Percentiles rank a stretch among this genome's conserved stretches.
Conservation (phyloP, 2,113 vertebrate genomes). For the Thymallus thymallus region DNA sequence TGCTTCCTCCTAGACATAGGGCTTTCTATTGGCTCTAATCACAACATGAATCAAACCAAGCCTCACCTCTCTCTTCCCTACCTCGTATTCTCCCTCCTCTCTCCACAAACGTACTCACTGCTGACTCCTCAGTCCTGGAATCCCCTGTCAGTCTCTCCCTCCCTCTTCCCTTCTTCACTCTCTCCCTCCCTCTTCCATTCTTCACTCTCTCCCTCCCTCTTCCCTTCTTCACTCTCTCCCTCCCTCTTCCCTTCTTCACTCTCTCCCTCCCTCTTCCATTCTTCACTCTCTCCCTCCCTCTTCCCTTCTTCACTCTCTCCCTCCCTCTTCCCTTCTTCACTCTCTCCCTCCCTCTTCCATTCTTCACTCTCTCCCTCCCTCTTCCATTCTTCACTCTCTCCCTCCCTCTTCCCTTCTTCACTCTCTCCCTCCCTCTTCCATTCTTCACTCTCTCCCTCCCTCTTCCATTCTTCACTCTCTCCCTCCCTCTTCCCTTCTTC, state of each 20-base stretch:
- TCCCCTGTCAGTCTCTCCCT: slow-evolving; percentile 24
- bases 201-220: slow-evolving; percentile 12
- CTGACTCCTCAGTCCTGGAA: neutral
- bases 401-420: too few relatives aligned
- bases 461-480: slow-evolving; percentile 16
- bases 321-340: slow-evolving; percentile 2
- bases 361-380: too few relatives aligned
- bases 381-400: too few relatives aligned
- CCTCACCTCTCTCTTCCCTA: slow-evolving; percentile 41
- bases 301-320: neutral
- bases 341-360: slow-evolving; percentile 18
- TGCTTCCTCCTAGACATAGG: slow-evolving; percentile 65
- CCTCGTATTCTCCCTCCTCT: neutral
- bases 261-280: too few relatives aligned
- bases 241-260: too few relatives aligned
- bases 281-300: slow-evolving; percentile 28
- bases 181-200: slow-evolving; percentile 19
- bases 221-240: too few relatives aligned
- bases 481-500: too few relatives aligned
- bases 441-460: neutral
- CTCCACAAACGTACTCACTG: neutral
- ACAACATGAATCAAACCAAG: slow-evolving; percentile 72
- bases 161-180: slow-evolving; percentile 2
- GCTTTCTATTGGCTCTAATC: slow-evolving; percentile 80
- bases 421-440: slow-evolving; percentile 22